Conservation (phyloP, 2,113 vertebrate genomes). For the Columbina picui region DNA sequence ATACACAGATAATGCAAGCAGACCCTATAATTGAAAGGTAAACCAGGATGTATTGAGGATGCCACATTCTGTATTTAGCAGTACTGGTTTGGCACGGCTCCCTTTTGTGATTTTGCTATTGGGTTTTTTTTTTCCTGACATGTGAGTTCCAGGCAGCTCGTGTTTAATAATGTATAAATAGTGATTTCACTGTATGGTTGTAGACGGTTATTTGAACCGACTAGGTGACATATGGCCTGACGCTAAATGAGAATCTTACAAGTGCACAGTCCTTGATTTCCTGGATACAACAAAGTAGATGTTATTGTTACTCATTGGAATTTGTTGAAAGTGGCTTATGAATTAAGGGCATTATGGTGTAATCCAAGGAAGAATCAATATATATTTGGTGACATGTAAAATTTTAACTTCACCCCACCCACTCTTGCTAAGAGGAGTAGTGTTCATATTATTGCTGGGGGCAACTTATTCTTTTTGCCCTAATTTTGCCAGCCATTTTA, state of each 20-base stretch:
- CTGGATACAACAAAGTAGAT: neutral
- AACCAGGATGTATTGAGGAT: slow-evolving; percentile 13
- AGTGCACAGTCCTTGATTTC: slow-evolving; percentile 20
- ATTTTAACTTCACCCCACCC: neutral
- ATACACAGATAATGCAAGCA: neutral
- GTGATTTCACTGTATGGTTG: slow-evolving; percentile 59
- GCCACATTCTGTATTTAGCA: slow-evolving; percentile 51
- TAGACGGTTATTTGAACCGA: slow-evolving; percentile 52
- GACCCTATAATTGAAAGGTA: slow-evolving; percentile 47
- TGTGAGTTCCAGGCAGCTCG: slow-evolving; percentile 42
- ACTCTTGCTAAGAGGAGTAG: neutral
- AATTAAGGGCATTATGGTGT: neutral
- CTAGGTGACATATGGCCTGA: slow-evolving; percentile 7
- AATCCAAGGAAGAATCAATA: neutral
- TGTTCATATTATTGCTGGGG: neutral
- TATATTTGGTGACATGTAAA: neutral
- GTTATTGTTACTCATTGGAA: neutral
- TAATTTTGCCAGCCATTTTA: neutral
- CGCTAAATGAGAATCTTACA: slow-evolving; percentile 33
- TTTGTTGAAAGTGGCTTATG: neutral
- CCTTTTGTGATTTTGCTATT: slow-evolving; percentile 37
- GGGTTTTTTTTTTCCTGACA: neutral
- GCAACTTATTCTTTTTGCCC: neutral
- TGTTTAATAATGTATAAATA: slow-evolving; percentile 62
- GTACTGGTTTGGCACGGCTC: slow-evolving; percentile 38